Conservation (phyloP, 1,140 invertebrate genomes). For the Cardiocondyla obscurior region DNA sequence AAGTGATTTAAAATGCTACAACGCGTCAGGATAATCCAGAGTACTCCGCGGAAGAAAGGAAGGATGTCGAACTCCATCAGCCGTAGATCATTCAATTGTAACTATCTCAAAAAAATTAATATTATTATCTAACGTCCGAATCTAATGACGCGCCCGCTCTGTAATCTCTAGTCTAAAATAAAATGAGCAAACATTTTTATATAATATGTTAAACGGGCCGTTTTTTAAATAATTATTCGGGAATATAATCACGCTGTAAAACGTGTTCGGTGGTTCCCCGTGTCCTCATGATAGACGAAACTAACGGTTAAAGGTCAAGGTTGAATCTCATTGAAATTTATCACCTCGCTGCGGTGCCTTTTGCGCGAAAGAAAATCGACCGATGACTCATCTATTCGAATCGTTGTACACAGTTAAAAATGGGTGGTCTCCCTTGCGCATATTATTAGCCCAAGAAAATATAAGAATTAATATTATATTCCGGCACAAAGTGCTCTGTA, state of each 20-base stretch:
- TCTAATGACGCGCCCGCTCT: no score
- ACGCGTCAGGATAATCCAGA: no score
- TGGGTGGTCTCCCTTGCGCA: background rate
- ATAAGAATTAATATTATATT: background rate
- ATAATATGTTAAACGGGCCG: no score
- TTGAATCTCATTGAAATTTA: constrained; percentile 60
- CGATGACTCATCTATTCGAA: constrained; percentile 59
- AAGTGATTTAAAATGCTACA: no score
- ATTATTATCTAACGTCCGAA: no score
- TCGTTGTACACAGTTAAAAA: constrained; percentile 16
- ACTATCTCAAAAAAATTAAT: no score
- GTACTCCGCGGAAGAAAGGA: no score
- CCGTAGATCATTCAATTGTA: no score
- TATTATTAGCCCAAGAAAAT: background rate
- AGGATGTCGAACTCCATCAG: no score
- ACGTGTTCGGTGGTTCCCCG: constrained; percentile 32
- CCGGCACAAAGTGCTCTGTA: background rate
- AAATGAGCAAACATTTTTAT: no score
- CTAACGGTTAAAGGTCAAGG: constrained; percentile 63
- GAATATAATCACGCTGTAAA: constrained; percentile 42
- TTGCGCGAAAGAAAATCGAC: constrained; percentile 44
- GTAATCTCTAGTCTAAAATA: no score
- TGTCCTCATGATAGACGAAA: constrained; percentile 55
- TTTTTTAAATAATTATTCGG: constrained; percentile 42
- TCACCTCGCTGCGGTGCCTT: background rate